Conservation (phyloP, 2,113 vertebrate species). For the Semnornis frantzii region DNA sequence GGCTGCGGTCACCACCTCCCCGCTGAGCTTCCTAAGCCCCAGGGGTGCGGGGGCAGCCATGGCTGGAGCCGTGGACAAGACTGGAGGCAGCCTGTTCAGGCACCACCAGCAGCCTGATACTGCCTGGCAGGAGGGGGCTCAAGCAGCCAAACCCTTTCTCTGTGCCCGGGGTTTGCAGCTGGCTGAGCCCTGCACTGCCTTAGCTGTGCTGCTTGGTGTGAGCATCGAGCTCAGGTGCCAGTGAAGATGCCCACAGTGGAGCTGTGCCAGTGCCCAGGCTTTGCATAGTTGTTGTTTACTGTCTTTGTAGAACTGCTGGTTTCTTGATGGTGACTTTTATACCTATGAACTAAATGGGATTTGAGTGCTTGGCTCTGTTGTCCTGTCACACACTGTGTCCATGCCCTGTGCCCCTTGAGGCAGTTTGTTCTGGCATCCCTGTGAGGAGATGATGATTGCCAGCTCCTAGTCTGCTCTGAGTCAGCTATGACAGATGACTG, state of each 20-base stretch:
- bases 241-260: neutral
- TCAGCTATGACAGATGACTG: neutral
- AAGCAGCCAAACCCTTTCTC: neutral
- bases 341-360: neutral
- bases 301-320: neutral
- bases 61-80: too few relatives aligned
- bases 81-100: too few relatives aligned
- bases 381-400: neutral
- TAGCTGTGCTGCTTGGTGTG: neutral
- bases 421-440: neutral
- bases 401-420: neutral
- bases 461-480: slow-evolving; percentile 4
- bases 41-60: too few relatives aligned
- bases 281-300: neutral
- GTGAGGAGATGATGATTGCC: neutral
- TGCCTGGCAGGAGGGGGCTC: neutral
- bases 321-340: neutral
- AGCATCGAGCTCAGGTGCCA: neutral
- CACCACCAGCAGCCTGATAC: neutral
- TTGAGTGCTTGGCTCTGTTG: neutral
- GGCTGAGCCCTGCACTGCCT: neutral
- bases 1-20: neutral
- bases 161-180: neutral
- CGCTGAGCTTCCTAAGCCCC: neutral
- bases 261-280: neutral